Conservation (phyloP, 2,888 invertebrate species). For the Fissipunctia ypsillon region DNA sequence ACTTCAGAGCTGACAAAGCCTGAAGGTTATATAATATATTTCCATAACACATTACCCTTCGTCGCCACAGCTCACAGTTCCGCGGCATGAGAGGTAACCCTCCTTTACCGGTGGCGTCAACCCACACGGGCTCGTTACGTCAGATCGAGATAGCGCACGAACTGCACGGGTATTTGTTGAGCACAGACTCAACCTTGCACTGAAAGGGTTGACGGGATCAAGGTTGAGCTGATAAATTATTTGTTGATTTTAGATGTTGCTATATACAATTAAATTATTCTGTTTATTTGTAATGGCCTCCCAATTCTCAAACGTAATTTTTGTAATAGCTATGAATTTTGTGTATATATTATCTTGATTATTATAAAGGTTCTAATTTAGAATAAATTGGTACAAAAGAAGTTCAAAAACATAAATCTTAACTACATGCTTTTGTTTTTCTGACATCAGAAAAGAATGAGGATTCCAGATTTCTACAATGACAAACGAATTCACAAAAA, state of each 20-base stretch:
- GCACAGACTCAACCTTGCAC: constrained; percentile 15
- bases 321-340: neutral
- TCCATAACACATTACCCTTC: constrained; percentile 14
- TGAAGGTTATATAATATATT: constrained; percentile 12
- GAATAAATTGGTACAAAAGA: neutral
- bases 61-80: neutral
- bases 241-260: neutral
- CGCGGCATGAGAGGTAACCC: constrained; percentile 14
- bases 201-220: constrained; percentile 22
- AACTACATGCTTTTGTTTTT: too few relatives aligned
- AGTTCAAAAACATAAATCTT: too few relatives aligned
- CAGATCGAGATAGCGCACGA: constrained; percentile 54
- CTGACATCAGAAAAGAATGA: too few relatives aligned
- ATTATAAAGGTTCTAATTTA: neutral
- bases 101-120: constrained; percentile 15
- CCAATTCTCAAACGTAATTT: neutral
- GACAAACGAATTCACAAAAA: neutral
- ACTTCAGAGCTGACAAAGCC: neutral
- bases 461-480: neutral
- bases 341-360: too few relatives aligned
- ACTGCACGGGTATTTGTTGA: constrained; percentile 33
- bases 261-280: too few relatives aligned
- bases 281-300: neutral
- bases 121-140: constrained; percentile 11
- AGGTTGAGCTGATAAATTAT: neutral